phyloP scores from a whole-genome alignment of 2,888 invertebrate genomes.

The Diadromus collaris region DNA sequence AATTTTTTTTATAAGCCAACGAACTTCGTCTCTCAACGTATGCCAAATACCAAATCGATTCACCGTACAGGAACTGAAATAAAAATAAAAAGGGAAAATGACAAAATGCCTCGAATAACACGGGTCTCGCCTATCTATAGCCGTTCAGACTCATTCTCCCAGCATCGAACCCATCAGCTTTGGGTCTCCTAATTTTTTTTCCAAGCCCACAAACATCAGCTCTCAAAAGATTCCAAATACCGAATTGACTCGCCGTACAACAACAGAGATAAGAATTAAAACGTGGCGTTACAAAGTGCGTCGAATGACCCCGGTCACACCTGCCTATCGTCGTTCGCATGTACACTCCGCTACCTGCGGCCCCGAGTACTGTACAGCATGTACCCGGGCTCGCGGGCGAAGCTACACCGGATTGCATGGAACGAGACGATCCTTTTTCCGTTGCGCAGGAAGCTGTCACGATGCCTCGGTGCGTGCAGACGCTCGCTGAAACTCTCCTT shows the following conservation, averaged over 20 bases:
- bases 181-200: not conserved
- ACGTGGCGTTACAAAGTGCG: not conserved
- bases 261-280: not conserved
- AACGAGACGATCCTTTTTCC: slow-evolving; percentile 69
- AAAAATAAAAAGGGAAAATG: not conserved
- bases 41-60: not conserved
- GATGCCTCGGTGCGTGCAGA: slow-evolving; percentile 57
- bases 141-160: not conserved
- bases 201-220: not conserved
- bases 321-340: slow-evolving; percentile 5
- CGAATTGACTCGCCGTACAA: not conserved
- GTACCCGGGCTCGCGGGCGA: slow-evolving; percentile 37
- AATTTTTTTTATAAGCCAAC: not conserved
- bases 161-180: not conserved
- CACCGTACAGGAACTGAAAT: not conserved
- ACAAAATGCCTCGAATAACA: not conserved
- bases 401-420: slow-evolving; percentile 62
- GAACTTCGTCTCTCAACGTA: not conserved
- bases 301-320: slow-evolving; percentile 4
- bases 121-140: not conserved
- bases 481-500: slow-evolving; percentile 49
- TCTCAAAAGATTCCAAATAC: not conserved
- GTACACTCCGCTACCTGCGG: not conserved
- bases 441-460: slow-evolving; percentile 71
- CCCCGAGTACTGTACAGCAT: not conserved